A percentile compares a stretch with the other conserved stretches of the same genome.
Evolutionary conservation across 2,797 vertebrate species (phyloP).

Genomic region (Psittacula derbiana): DNA sequence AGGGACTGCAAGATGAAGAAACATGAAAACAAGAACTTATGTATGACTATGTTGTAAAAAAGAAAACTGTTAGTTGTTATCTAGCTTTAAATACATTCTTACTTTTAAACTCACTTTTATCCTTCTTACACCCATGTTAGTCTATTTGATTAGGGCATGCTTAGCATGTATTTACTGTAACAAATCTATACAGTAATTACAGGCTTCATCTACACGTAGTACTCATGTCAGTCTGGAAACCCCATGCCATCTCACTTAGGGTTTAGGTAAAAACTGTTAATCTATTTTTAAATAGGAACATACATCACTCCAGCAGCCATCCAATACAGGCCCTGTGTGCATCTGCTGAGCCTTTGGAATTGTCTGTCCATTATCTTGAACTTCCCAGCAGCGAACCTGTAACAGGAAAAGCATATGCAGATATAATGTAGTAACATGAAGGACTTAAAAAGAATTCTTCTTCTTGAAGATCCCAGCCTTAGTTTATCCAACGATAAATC

Average conservation of each 20-base stretch:
- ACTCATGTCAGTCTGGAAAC: not conserved
- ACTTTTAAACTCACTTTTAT: not conserved
- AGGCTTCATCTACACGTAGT: not conserved
- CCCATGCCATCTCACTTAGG: not conserved
- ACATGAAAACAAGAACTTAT: not conserved
- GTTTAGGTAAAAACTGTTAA: not conserved
- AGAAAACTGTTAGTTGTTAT: not conserved
- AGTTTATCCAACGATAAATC: not conserved
- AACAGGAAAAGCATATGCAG: not conserved
- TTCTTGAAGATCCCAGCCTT: not conserved
- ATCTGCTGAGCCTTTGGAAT: constrained; percentile 99
- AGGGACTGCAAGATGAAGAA: not conserved
- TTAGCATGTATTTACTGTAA: not conserved
- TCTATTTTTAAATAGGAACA: constrained; percentile 32
- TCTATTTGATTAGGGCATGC: not conserved
- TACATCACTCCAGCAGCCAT: constrained; percentile 97
- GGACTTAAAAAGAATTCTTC: not conserved
- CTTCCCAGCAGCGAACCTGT: constrained; percentile 98
- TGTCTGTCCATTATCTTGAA: constrained; percentile 97
- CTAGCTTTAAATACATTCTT: not conserved
- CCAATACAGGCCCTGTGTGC: constrained; percentile 95
- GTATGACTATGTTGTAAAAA: accelerated
- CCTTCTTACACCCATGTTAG: not conserved
- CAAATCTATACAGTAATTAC: accelerated
- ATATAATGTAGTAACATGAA: not conserved